These are phyloP conservation scores for Oenanthe oenanthe DNA, from an alignment of 2,113 vertebrate species.

Conservation along the genomic window DNA sequence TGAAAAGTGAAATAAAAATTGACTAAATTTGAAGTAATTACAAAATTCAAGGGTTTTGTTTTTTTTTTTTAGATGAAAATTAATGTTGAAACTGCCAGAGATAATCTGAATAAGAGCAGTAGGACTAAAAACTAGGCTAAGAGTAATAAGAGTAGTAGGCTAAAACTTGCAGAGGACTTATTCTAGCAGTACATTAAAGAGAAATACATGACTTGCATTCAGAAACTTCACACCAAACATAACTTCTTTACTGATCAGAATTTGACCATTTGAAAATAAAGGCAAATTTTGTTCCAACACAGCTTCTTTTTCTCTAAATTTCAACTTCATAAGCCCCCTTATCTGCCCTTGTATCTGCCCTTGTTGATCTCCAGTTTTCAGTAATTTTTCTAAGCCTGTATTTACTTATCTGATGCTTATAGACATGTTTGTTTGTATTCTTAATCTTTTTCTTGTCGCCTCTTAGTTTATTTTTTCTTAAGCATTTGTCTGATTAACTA, in stretches of 20 bases:
- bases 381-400: background rate
- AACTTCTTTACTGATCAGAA: background rate
- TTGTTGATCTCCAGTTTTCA: background rate
- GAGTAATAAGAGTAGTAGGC: background rate
- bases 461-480: constrained; percentile 38
- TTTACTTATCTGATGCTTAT: background rate
- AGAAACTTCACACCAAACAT: background rate
- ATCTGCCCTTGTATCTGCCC: background rate
- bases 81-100: background rate
- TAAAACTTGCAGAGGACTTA: background rate
- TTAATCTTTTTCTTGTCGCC: constrained; percentile 24
- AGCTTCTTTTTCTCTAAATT: background rate
- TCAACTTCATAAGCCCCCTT: background rate
- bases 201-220: background rate
- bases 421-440: background rate
- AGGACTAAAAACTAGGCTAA: background rate
- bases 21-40: constrained; percentile 13
- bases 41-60: background rate
- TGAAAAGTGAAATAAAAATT: background rate
- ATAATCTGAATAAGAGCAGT: background rate
- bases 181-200: background rate
- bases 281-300: background rate
- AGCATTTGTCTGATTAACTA: constrained; percentile 26
- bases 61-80: background rate
- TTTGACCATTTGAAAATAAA: background rate